Conservation (phyloP, 2,888 invertebrate genomes). For the Calliscelio sp. region DNA sequence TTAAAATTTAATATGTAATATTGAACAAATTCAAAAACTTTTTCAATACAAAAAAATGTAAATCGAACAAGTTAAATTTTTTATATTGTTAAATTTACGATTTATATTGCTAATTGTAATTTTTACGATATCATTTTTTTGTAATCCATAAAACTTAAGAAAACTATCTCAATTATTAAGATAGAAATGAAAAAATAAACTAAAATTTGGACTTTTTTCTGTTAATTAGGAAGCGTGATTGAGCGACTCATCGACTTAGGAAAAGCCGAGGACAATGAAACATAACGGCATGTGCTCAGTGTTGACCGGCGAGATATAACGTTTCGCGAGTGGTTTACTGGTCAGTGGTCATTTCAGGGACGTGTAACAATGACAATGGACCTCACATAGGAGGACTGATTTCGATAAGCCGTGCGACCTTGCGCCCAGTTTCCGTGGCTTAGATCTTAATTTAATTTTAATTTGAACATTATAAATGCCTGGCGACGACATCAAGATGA, state of each 20-base stretch:
- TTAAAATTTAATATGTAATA: too few species aligned
- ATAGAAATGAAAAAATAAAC: too few species aligned
- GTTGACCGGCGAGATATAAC: slow-evolving; percentile 44
- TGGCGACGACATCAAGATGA: slow-evolving; percentile 53
- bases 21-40: too few species aligned
- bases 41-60: too few species aligned
- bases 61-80: too few species aligned
- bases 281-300: slow-evolving; percentile 51
- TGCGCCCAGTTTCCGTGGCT: slow-evolving; percentile 19
- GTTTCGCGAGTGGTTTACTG: slow-evolving; percentile 28
- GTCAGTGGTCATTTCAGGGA: slow-evolving; percentile 41
- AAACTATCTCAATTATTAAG: too few species aligned
- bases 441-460: background rate
- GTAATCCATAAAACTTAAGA: too few species aligned
- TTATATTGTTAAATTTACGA: too few species aligned
- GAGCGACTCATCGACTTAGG: slow-evolving; percentile 25
- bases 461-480: background rate
- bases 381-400: slow-evolving; percentile 67
- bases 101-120: too few species aligned
- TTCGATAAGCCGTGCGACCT: slow-evolving; percentile 45
- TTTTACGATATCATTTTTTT: too few species aligned
- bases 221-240: slow-evolving; percentile 49
- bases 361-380: slow-evolving; percentile 74
- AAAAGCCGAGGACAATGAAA: slow-evolving; percentile 63
- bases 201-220: slow-evolving; percentile 32